Conservation (phyloP, 2,113 vertebrate genomes). For the Falcunculus frontatus region DNA sequence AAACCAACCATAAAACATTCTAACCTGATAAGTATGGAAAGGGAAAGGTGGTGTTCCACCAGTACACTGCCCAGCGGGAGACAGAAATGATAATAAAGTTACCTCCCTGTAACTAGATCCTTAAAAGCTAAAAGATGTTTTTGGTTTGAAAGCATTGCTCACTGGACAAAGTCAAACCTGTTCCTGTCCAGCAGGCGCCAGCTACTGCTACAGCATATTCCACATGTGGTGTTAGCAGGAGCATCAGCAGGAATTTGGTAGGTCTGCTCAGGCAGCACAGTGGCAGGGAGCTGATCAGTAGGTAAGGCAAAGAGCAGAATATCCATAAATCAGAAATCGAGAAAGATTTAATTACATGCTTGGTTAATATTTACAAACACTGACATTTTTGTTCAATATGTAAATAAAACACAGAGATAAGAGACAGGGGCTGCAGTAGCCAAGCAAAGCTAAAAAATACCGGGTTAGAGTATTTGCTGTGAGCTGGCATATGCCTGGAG, state of each 20-base stretch:
- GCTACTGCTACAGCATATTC: neutral
- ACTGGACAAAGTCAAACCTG: neutral
- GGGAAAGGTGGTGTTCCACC: neutral
- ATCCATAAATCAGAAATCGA: slow-evolving; percentile 8
- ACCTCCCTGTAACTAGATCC: neutral
- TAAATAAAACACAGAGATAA: slow-evolving; percentile 2
- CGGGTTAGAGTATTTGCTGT: slow-evolving; percentile 17
- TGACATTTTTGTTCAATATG: neutral
- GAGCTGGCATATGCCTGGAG: slow-evolving; percentile 3
- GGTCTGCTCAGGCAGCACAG: neutral
- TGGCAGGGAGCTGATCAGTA: neutral
- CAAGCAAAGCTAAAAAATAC: slow-evolving; percentile 28
- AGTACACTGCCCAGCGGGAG: neutral
- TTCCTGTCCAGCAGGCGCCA: neutral
- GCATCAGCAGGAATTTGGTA: neutral
- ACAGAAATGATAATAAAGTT: neutral
- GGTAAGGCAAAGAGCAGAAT: neutral
- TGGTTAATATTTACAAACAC: slow-evolving; percentile 44
- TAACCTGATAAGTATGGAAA: neutral
- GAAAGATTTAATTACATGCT: slow-evolving; percentile 46
- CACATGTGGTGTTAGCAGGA: neutral
- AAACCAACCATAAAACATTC: neutral
- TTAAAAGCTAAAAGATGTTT: neutral
- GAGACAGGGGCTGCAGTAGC: neutral
- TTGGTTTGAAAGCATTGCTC: neutral